These are phyloP conservation scores for Sebastes oblongus DNA, from an alignment of 2,797 vertebrate species.

Conservation along the genomic window DNA sequence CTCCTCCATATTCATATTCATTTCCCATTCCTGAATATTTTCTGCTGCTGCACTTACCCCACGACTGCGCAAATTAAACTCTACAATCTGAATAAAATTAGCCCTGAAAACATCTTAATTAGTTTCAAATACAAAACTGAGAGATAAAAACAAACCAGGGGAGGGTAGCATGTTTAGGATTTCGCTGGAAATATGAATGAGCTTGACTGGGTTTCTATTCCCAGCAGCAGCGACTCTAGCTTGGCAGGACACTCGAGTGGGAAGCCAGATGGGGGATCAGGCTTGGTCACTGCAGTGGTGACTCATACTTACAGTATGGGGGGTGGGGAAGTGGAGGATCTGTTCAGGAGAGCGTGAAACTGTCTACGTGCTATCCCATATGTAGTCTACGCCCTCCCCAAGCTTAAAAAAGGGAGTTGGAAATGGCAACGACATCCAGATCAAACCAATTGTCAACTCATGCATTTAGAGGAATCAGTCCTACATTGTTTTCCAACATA, in stretches of 20 bases:
- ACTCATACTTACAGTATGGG: background rate
- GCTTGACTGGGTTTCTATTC: background rate
- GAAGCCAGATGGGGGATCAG: conserved; percentile 6
- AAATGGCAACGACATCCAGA: background rate
- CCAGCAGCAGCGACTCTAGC: background rate
- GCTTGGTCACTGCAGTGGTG: conserved; percentile 20
- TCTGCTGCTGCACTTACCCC: conserved; percentile 2
- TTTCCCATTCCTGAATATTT: background rate
- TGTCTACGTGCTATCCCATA: background rate
- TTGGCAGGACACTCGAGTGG: conserved; percentile 1
- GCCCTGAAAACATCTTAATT: conserved; percentile 21
- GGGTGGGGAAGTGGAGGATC: background rate
- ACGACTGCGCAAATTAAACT: conserved; percentile 12
- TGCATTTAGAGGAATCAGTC: background rate
- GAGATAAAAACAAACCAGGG: conserved; percentile 1
- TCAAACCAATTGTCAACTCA: background rate
- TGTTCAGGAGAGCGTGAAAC: background rate
- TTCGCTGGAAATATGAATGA: background rate
- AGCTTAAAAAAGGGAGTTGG: background rate
- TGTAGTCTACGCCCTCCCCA: background rate
- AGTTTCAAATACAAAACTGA: conserved; percentile 12
- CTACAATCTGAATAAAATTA: conserved; percentile 25
- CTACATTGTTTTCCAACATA: background rate
- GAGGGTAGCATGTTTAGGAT: background rate
- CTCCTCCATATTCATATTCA: conserved; percentile 22